A percentile compares a stretch with the other conserved stretches of the same genome.
Evolutionary conservation across 2,888 invertebrate species (phyloP).

Genomic region (Mystacides longicornis): DNA sequence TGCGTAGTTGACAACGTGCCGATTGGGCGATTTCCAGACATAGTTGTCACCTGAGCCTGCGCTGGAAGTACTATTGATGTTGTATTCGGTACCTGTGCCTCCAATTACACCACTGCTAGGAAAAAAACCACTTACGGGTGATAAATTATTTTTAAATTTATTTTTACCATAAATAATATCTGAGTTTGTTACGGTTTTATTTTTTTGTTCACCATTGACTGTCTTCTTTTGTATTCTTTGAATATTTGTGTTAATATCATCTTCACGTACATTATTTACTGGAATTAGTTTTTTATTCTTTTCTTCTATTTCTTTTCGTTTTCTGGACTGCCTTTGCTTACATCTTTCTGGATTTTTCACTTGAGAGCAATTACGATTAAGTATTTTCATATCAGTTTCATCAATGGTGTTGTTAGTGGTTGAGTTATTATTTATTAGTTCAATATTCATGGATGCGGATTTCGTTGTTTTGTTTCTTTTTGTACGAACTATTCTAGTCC

Average conservation of each 20-base stretch:
- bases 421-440: no score
- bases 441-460: not conserved
- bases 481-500: not conserved
- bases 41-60: not conserved
- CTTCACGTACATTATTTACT: no score
- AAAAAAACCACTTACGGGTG: no score
- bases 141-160: not conserved
- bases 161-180: not conserved
- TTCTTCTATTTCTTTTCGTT: not conserved
- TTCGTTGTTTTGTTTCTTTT: not conserved
- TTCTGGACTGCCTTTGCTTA: not conserved
- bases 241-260: no score
- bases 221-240: not conserved
- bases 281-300: no score
- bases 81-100: no score
- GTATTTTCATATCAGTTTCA: not conserved
- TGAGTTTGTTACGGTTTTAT: not conserved
- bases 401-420: not conserved
- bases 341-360: not conserved
- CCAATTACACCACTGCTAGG: no score
- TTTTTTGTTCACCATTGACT: not conserved
- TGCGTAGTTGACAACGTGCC: conserved; percentile 11
- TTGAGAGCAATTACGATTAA: not conserved
- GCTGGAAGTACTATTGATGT: no score
- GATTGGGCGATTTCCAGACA: not conserved